A percentile compares a stretch with the other conserved stretches of the same genome.
phyloP scores from a whole-genome alignment of 1,140 invertebrate species.

The Leptinotarsa lineolata region DNA sequence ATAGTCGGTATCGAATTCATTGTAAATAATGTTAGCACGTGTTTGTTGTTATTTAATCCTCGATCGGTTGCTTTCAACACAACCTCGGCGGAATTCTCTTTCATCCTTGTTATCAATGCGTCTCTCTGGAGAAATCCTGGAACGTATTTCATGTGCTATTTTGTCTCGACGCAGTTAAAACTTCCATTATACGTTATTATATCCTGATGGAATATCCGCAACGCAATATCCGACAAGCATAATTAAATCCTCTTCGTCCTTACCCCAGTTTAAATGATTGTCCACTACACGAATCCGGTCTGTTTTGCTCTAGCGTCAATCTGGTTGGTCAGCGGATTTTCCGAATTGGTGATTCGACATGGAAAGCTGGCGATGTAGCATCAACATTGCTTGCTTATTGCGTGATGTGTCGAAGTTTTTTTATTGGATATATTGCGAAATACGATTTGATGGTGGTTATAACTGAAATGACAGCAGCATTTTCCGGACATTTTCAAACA shows the following conservation, averaged over 20 bases:
- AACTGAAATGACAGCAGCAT: too few relatives aligned
- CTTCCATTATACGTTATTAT: slow-evolving; percentile 18
- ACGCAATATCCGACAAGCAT: slow-evolving; percentile 11
- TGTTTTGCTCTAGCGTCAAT: not conserved
- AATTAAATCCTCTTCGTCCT: slow-evolving; percentile 18
- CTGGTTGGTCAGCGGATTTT: not conserved
- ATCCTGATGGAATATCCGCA: slow-evolving; percentile 4
- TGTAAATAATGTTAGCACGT: too few relatives aligned
- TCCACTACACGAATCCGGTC: slow-evolving; percentile 2
- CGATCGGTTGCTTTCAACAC: too few relatives aligned
- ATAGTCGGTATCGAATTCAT: too few relatives aligned
- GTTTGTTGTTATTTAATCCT: too few relatives aligned
- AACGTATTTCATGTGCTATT: not conserved
- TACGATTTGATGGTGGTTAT: not conserved
- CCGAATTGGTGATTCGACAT: not conserved
- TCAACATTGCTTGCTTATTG: not conserved
- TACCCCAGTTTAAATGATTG: slow-evolving; percentile 15
- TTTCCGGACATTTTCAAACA: too few relatives aligned
- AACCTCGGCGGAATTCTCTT: not conserved
- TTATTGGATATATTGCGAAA: not conserved
- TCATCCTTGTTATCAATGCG: not conserved
- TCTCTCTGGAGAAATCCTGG: not conserved
- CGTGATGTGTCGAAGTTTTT: not conserved
- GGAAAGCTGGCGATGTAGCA: not conserved
- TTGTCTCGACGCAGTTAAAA: slow-evolving; percentile 13